Percentiles rank a stretch among this genome's conserved stretches.
phyloP scores from a whole-genome alignment of 2,888 invertebrate genomes.

The Didymodactylos carnosus region DNA sequence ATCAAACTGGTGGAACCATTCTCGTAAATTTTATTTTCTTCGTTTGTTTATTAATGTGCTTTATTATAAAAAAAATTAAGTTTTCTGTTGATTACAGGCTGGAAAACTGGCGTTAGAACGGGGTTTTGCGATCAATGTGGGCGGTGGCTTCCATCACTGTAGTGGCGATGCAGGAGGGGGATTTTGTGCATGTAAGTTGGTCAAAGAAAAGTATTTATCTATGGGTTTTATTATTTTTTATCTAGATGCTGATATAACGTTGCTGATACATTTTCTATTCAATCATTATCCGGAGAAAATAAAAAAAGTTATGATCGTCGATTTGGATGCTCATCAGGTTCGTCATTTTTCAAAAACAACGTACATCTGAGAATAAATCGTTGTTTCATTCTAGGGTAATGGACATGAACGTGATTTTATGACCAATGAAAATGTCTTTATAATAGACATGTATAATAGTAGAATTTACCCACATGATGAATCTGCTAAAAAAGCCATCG shows the following conservation, averaged over 20 bases:
- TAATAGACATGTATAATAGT: conserved; percentile 65
- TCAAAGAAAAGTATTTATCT: too few relatives aligned
- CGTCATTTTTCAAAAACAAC: neutral
- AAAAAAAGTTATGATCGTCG: conserved; percentile 52
- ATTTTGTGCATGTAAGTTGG: conserved; percentile 71
- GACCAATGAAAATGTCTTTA: conserved; percentile 51
- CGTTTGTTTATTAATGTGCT: neutral
- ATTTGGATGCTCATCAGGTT: conserved; percentile 75
- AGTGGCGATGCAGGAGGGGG: conserved; percentile 55
- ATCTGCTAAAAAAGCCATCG: conserved; percentile 51
- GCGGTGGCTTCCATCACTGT: conserved; percentile 78
- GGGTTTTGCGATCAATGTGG: conserved; percentile 72
- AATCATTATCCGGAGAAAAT: conserved; percentile 36
- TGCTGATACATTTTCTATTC: conserved; percentile 51
- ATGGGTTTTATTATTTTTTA: too few relatives aligned
- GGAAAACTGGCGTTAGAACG: conserved; percentile 58
- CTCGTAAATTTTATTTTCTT: conserved; percentile 33
- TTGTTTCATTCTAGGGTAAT: conserved; percentile 47
- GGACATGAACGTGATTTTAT: conserved; percentile 64
- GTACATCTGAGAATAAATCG: neutral
- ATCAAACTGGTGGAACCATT: conserved; percentile 55
- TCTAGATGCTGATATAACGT: conserved; percentile 69
- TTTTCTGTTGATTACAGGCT: conserved; percentile 35
- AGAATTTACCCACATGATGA: conserved; percentile 59
- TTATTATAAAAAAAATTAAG: neutral